These are phyloP conservation scores for Petrocephalus microphthalmus DNA, from an alignment of 2,113 vertebrate species.

Conservation along the genomic window DNA sequence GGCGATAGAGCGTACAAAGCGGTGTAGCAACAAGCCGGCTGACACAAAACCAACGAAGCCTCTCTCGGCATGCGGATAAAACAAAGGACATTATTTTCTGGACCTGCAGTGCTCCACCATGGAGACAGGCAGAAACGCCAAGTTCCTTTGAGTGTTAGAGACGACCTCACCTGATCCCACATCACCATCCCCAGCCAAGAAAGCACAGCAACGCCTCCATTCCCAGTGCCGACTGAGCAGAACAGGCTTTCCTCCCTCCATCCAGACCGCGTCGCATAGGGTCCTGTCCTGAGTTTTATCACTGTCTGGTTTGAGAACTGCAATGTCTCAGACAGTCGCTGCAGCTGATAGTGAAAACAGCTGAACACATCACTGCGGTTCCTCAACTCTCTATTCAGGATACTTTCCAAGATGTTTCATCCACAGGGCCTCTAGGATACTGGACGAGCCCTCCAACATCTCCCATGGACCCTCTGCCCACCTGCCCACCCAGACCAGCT, in stretches of 20 bases:
- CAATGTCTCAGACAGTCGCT: not conserved
- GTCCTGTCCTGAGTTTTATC: not conserved
- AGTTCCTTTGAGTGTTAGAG: too few relatives aligned
- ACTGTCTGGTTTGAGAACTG: not conserved
- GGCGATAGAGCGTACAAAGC: not conserved
- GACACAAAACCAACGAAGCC: not conserved
- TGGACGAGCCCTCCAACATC: not conserved
- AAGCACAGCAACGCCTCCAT: not conserved
- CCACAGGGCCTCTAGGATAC: not conserved
- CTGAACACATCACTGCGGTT: not conserved
- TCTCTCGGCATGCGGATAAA: too few relatives aligned
- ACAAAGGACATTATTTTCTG: not conserved
- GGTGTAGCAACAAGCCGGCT: not conserved
- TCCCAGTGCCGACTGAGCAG: not conserved
- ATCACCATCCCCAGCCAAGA: not conserved
- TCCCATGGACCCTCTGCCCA: not conserved
- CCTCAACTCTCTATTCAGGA: not conserved
- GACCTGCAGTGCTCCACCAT: not conserved
- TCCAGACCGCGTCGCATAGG: not conserved
- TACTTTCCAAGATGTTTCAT: not conserved
- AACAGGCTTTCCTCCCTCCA: not conserved
- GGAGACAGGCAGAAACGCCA: too few relatives aligned
- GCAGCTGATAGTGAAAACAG: not conserved
- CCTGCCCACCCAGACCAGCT: not conserved
- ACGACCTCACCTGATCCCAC: not conserved